These are phyloP conservation scores for Stigmatopora argus DNA, from an alignment of 2,113 vertebrate genomes.

Conservation along the genomic window DNA sequence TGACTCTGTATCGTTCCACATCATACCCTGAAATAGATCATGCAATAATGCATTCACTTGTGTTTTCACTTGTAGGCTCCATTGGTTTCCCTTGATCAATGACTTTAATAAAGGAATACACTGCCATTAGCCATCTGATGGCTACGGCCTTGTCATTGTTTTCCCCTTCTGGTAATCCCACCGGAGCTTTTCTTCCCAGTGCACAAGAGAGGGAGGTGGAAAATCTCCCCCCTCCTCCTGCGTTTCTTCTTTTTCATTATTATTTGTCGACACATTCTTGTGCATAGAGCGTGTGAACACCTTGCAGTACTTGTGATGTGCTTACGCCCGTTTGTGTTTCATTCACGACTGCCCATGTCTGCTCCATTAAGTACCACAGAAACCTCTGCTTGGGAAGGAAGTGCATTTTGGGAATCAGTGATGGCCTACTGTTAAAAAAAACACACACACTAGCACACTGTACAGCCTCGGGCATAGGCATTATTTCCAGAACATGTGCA, in stretches of 20 bases:
- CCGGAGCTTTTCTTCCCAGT: slow-evolving; percentile 9
- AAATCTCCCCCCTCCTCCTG: slow-evolving; percentile 27
- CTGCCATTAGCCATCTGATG: background rate
- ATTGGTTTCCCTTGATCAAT: background rate
- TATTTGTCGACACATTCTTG: slow-evolving; percentile 55
- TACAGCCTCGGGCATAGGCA: too few relatives aligned
- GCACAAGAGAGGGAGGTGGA: slow-evolving; percentile 9
- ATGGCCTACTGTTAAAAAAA: background rate
- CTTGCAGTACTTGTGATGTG: slow-evolving; percentile 42
- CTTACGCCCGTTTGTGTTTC: slow-evolving; percentile 55
- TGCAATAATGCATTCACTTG: background rate
- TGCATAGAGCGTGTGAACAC: slow-evolving; percentile 46
- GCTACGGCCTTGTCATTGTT: background rate
- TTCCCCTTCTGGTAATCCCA: background rate
- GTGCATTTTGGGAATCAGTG: slow-evolving; percentile 17
- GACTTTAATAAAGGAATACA: background rate
- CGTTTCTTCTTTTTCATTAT: slow-evolving; percentile 13
- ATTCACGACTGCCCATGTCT: slow-evolving; percentile 52
- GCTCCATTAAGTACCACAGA: slow-evolving; percentile 47
- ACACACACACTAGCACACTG: background rate
- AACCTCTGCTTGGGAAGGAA: slow-evolving; percentile 23
- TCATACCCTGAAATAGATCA: background rate
- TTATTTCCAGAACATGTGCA: background rate
- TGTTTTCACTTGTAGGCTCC: background rate
- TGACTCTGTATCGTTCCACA: background rate